Base-by-base conservation (phyloP, 2,888 invertebrate species). In the Sphaerophoria rueppellii region DNA sequence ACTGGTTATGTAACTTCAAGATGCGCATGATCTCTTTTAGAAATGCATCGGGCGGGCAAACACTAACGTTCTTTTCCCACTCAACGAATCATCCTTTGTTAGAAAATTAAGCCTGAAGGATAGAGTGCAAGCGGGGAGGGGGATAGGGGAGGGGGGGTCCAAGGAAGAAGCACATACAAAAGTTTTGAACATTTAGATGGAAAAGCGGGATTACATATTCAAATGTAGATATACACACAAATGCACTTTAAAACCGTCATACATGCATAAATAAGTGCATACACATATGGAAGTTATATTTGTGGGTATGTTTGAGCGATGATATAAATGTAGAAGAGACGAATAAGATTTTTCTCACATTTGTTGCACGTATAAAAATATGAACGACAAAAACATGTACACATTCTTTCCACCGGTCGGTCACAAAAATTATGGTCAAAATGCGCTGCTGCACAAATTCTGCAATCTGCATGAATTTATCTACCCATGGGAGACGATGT, bases 31-130 rank as follows among this genome's bases (percentile, higher is more conserved):
- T 81, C 76, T 43, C 70, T 81, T 76, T 58, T 76, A 52, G 34
- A 63, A 81, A 85, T 81, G 85, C 85, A 85, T 76, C 77, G 76
- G 65, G 81, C 85, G 81, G 82, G 73, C 54, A 81, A 77, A 82
- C 43, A 74, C 70, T 55, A 48, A 57, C 55, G 71, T 81, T 72
- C 81, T 73, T 85, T 69, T 72, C 67, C 54, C 46, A 9, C 11
- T 24, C 14, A 16, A 16, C 12, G 34, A 65, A 54, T 58, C 71
- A 73, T 77, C 65, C 76, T 65, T 73, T 71, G 81, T 81, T 60
- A 58, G 58, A 54, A 70, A 46, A 12, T 32, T 5, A 57, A 46
- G 57, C 14, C 40, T 43, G 57, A 35, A 4, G 9, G 7, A 54
- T n/a, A 37, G 6, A 24, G 57, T 7, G 7, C n/a, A 14, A 16